Evolutionary conservation across 2,888 invertebrate species (phyloP).

Genomic region (Lithophane ornitopus): DNA sequence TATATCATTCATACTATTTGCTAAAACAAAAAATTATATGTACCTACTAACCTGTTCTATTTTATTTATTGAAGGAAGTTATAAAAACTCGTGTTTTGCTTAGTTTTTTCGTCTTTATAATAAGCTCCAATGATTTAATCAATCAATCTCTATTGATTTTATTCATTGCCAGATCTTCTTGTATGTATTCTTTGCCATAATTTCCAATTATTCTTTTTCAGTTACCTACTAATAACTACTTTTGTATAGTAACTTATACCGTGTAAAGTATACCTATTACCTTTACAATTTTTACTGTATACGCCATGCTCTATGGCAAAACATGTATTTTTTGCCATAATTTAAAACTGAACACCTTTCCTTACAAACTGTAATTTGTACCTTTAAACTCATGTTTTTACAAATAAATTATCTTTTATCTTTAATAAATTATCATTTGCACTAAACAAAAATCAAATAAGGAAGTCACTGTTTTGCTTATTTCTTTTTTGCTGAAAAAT

Average conservation of each 20-base stretch:
- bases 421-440: too few species aligned
- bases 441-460: not conserved
- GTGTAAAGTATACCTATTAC: too few species aligned
- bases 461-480: not conserved
- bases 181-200: too few species aligned
- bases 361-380: not conserved
- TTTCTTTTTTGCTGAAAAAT: not conserved
- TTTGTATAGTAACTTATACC: too few species aligned
- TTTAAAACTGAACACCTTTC: not conserved
- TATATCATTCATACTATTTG: not conserved
- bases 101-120: not conserved
- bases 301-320: too few species aligned
- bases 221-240: too few species aligned
- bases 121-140: not conserved
- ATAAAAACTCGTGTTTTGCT: not conserved
- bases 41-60: not conserved
- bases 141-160: not conserved
- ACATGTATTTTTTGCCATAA: too few species aligned
- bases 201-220: too few species aligned
- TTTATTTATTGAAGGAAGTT: not conserved
- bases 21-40: not conserved
- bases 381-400: not conserved
- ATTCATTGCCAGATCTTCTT: too few species aligned
- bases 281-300: too few species aligned
- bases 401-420: not conserved